These are phyloP conservation scores for Meloidogyne exigua DNA, from an alignment of 1,140 invertebrate species.

Conservation along the genomic window DNA sequence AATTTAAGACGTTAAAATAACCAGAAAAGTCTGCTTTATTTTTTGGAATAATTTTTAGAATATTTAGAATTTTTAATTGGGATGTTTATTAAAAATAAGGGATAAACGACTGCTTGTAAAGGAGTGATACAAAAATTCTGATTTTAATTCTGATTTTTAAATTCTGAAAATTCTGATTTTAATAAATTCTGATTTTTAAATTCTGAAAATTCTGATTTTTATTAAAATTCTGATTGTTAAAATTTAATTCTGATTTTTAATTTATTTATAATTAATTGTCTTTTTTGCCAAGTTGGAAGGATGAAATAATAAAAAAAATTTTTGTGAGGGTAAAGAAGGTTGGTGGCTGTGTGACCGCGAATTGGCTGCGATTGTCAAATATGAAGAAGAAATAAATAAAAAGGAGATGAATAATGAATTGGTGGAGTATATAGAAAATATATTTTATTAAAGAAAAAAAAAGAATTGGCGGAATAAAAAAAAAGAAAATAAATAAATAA, in stretches of 20 bases:
- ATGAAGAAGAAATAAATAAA: not conserved
- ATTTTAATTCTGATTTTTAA: not conserved
- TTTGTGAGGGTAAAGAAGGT: not conserved
- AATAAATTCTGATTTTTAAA: not conserved
- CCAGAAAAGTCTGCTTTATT: too few species aligned
- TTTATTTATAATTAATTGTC: not conserved
- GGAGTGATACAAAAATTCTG: not conserved
- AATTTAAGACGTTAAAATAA: too few species aligned
- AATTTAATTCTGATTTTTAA: constrained; percentile 2
- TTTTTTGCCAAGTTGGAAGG: not conserved
- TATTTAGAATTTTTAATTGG: too few species aligned
- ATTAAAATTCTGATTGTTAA: not conserved
- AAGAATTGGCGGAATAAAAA: not conserved
- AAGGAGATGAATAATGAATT: not conserved
- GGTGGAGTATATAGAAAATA: not conserved
- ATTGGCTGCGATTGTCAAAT: constrained; percentile 4
- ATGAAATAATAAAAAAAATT: not conserved
- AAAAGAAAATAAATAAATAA: constrained; percentile 9
- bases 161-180: not conserved
- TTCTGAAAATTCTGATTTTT: too few species aligned
- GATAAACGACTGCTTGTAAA: too few species aligned
- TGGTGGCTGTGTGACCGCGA: not conserved
- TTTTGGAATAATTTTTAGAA: too few species aligned
- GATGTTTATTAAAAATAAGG: too few species aligned
- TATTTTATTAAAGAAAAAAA: not conserved